Conservation (phyloP, 2,797 vertebrate genomes). For the Tangara arthus region DNA sequence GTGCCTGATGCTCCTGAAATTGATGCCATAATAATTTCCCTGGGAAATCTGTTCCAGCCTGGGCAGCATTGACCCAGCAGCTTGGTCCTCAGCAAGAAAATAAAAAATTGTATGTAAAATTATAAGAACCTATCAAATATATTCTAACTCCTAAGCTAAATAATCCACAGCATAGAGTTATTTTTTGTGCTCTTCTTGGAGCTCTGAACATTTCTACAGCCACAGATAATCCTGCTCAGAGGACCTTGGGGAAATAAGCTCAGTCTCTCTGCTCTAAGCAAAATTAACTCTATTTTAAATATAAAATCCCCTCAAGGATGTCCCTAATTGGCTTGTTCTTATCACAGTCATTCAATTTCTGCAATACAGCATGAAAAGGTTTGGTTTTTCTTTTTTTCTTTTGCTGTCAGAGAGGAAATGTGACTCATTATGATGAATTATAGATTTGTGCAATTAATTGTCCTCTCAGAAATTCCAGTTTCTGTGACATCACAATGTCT, state of each 20-base stretch:
- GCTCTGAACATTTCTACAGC: neutral
- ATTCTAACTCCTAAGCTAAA: neutral
- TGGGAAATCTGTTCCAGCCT: neutral
- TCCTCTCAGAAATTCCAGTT: neutral
- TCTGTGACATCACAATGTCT: neutral
- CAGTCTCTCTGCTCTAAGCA: neutral
- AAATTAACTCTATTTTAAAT: neutral
- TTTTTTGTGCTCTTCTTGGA: neutral
- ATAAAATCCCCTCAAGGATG: neutral
- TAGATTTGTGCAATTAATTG: neutral
- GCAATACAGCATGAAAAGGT: neutral
- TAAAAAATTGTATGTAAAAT: neutral
- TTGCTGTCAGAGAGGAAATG: neutral
- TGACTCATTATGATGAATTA: conserved; percentile 13
- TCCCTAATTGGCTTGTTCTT: conserved; percentile 8
- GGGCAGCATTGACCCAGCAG: accelerated
- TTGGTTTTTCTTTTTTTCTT: neutral
- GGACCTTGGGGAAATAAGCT: neutral
- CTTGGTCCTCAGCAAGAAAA: neutral
- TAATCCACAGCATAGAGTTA: neutral
- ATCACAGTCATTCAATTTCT: neutral
- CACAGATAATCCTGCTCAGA: neutral
- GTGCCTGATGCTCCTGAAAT: neutral
- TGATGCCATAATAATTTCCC: neutral
- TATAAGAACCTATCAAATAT: neutral